Evolutionary conservation across 2,888 invertebrate species (phyloP).

Genomic region (Horisme vitalbata): DNA sequence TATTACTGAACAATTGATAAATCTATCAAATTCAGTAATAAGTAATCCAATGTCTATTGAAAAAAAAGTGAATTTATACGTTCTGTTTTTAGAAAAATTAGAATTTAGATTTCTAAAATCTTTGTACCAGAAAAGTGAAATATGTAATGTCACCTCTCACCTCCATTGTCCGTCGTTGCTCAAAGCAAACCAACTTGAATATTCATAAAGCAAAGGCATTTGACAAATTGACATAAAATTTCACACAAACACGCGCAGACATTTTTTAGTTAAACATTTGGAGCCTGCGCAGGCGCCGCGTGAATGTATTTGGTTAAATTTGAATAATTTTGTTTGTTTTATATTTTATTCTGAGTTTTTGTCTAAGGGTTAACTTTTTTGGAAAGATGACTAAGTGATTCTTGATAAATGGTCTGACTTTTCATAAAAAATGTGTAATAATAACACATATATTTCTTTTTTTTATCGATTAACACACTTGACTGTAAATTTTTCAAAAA

Average conservation of each 20-base stretch:
- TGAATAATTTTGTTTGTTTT: constrained; percentile 48
- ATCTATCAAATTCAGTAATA: no score
- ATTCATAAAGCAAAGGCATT: constrained; percentile 69
- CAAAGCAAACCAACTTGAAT: constrained; percentile 62
- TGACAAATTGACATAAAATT: constrained; percentile 76
- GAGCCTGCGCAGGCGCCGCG: constrained; percentile 45
- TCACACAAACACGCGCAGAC: constrained; percentile 70
- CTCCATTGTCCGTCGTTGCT: constrained; percentile 35
- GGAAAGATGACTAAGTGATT: no score
- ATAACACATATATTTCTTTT: background rate
- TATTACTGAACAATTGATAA: no score
- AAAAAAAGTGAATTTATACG: no score
- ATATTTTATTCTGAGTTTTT: constrained; percentile 19
- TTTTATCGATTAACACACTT: no score
- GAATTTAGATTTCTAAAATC: no score
- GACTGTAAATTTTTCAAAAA: no score
- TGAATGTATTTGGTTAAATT: constrained; percentile 61
- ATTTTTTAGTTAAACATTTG: constrained; percentile 50
- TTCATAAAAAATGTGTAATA: no score
- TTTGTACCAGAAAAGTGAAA: constrained; percentile 9
- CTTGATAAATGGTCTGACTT: no score
- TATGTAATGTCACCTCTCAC: constrained; percentile 32
- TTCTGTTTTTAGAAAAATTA: no score
- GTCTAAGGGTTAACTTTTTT: constrained; percentile 13
- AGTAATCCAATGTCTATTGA: no score